Evolutionary conservation across 2,888 invertebrate genomes (phyloP).

Genomic region (Dryobota labecula): DNA sequence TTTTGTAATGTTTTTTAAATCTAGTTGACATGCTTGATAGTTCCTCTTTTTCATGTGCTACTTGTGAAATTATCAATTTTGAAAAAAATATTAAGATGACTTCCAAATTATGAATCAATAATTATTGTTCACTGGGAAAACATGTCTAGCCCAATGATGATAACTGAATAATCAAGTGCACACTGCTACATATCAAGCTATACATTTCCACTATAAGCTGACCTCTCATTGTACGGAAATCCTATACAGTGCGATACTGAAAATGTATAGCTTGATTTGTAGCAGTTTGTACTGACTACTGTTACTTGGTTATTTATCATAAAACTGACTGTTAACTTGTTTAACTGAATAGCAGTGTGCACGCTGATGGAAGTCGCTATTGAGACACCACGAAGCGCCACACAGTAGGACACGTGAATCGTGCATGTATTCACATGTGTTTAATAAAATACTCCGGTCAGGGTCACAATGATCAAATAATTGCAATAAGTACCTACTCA

Average conservation of each 20-base stretch:
- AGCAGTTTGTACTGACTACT: no score
- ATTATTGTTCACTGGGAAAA: not conserved
- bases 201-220: no score
- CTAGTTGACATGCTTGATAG: not conserved
- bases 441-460: slow-evolving; percentile 8
- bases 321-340: not conserved
- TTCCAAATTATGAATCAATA: not conserved
- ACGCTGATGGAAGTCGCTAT: not conserved
- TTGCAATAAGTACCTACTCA: not conserved
- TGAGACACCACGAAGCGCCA: not conserved
- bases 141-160: not conserved
- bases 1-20: not conserved
- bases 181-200: no score
- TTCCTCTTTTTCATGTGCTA: not conserved
- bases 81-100: not conserved
- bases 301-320: no score
- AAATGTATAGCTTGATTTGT: no score
- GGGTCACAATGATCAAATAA: slow-evolving; percentile 14
- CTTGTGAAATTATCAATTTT: not conserved
- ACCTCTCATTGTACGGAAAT: no score
- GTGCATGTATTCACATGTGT: not conserved
- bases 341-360: not conserved
- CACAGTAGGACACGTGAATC: not conserved
- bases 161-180: not conserved
- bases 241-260: no score